These are phyloP conservation scores for Remorina albescens DNA, from an alignment of 2,797 vertebrate genomes.

Conservation along the genomic window DNA sequence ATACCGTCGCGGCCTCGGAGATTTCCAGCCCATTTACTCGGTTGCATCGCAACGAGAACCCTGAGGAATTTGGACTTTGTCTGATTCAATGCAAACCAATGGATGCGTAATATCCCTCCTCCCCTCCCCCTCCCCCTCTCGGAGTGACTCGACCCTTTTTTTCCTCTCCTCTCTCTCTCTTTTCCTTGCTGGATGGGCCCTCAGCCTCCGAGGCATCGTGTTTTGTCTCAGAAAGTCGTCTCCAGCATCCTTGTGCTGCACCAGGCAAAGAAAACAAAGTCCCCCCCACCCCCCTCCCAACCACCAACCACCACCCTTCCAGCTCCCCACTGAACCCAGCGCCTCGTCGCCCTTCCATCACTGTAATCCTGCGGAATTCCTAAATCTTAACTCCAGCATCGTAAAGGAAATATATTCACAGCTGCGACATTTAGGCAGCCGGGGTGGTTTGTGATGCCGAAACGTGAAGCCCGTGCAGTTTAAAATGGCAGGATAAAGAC, in stretches of 20 bases:
- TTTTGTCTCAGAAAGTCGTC: constrained; percentile 85
- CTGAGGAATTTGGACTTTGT: constrained; percentile 83
- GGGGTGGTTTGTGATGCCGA: constrained; percentile 19
- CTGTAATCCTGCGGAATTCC: constrained; percentile 69
- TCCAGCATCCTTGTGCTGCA: constrained; percentile 81
- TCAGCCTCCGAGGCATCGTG: constrained; percentile 86
- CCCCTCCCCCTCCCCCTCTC: constrained; percentile 62
- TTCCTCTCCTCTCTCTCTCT: constrained; percentile 47
- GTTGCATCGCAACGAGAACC: constrained; percentile 78
- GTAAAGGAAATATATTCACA: constrained; percentile 26
- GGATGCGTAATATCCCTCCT: constrained; percentile 80
- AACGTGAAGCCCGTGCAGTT: constrained; percentile 30
- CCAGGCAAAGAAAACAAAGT: constrained; percentile 67
- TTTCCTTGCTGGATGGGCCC: constrained; percentile 80
- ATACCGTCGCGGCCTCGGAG: constrained; percentile 64
- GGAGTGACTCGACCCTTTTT: constrained; percentile 88
- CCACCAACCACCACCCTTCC: too few species aligned
- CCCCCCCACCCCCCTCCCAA: too few species aligned
- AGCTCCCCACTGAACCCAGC: constrained; percentile 54
- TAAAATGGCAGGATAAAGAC: constrained; percentile 79
- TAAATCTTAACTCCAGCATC: constrained; percentile 43
- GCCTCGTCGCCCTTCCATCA: constrained; percentile 67
- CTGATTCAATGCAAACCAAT: constrained; percentile 81
- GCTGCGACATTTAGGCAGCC: constrained; percentile 41
- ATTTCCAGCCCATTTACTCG: constrained; percentile 79